Percentiles rank a stretch among this genome's conserved stretches.
Evolutionary conservation across 2,888 invertebrate species (phyloP).

Genomic region (Colletes collaris): DNA sequence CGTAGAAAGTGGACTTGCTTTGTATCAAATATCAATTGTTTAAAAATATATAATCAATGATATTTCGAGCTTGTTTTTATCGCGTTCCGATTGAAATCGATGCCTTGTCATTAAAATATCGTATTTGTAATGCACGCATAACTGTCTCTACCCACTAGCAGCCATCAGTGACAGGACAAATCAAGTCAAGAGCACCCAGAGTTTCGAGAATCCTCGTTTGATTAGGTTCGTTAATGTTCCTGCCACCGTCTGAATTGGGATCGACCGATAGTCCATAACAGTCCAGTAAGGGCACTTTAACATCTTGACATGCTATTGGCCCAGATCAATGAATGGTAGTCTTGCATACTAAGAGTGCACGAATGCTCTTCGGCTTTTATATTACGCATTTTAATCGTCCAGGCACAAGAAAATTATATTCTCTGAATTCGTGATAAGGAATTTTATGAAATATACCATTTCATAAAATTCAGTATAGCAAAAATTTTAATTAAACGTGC

Average conservation of each 20-base stretch:
- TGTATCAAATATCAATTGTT: too few species aligned
- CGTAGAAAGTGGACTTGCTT: too few species aligned
- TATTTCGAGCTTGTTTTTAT: too few species aligned
- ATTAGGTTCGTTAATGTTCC: slow-evolving; percentile 63
- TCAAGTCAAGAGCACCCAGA: slow-evolving; percentile 36
- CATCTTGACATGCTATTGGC: slow-evolving; percentile 42
- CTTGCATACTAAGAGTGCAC: slow-evolving; percentile 2
- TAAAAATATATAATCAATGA: too few species aligned
- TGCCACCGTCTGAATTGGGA: slow-evolving; percentile 54
- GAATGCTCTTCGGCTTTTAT: too few species aligned
- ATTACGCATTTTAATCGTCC: too few species aligned
- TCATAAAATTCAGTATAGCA: too few species aligned
- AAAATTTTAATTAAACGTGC: too few species aligned
- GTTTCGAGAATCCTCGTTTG: slow-evolving; percentile 48
- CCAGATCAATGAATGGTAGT: slow-evolving; percentile 9
- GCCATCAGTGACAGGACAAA: slow-evolving; percentile 41
- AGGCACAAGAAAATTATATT: too few species aligned
- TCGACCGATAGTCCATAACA: slow-evolving; percentile 42
- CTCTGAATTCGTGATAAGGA: too few species aligned
- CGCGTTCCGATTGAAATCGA: neutral
- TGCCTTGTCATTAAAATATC: neutral
- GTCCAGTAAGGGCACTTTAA: slow-evolving; percentile 36
- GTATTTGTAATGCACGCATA: slow-evolving; percentile 5
- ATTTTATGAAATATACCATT: too few species aligned
- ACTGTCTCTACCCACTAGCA: slow-evolving; percentile 28